phyloP scores from a whole-genome alignment of 1,140 invertebrate species.

The Schlechtendalia chinensis region DNA sequence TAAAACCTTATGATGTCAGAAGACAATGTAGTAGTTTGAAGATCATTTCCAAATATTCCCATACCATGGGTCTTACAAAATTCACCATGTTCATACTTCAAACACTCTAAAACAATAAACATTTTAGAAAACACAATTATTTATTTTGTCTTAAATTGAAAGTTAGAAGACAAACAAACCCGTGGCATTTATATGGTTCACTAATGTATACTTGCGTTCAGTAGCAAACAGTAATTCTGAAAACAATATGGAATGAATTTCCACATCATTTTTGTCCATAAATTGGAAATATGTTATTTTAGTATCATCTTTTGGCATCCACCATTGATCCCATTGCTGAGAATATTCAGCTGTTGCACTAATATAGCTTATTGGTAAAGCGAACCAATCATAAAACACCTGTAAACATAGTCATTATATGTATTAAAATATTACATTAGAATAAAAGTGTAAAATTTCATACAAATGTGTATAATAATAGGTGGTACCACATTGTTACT shows the following conservation, averaged over 20 bases:
- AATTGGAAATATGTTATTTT: constrained; percentile 89
- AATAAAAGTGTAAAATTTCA: no score
- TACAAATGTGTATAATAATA: no score
- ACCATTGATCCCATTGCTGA: constrained; percentile 91
- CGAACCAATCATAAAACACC: constrained; percentile 99
- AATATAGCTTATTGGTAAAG: constrained; percentile 96
- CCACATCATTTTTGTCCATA: constrained; percentile 99
- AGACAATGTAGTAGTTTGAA: constrained; percentile 80
- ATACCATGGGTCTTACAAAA: constrained; percentile 98
- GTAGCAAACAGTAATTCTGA: constrained; percentile 85
- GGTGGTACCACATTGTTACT: no score
- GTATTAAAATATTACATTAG: no score
- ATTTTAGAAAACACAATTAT: neutral
- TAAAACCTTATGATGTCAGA: constrained; percentile 98
- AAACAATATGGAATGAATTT: constrained; percentile 99
- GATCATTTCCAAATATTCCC: constrained; percentile 95
- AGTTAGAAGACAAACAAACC: constrained; percentile 60
- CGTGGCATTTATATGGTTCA: constrained; percentile 88
- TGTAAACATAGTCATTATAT: no score
- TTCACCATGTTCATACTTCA: constrained; percentile 98
- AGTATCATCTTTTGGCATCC: constrained; percentile 70
- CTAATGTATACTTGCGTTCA: constrained; percentile 75
- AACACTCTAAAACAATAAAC: constrained; percentile 71
- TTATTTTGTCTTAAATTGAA: no score
- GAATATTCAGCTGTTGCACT: constrained; percentile 94